Base-by-base conservation (phyloP, 2,113 vertebrate species). In the Chaetura pelagica region DNA sequence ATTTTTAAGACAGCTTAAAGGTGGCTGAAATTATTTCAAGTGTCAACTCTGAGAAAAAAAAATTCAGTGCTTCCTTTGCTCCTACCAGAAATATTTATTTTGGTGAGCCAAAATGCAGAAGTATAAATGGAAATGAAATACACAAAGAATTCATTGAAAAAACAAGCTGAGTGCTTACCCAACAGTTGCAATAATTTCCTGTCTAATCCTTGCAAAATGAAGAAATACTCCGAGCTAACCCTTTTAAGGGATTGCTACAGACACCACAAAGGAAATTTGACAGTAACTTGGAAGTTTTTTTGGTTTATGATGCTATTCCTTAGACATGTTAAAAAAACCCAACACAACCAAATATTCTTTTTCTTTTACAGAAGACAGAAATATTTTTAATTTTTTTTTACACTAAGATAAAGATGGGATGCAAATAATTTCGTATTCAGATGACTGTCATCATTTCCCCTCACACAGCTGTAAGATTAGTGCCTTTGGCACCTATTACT, bases 401-500 rank as follows among this genome's bases (percentile, higher is more conserved):
- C 58, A 42, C 29, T 78, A 82, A 44, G 87, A 93, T 78, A 93
- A 86, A 71, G 34, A 61, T 34, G 62, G 35, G 83, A 87, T 84
- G 64, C 72, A 72, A 95, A 87, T 90, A 85, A 89, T 94, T 96
- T 51, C 79, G 59, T 92, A 77, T 83, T 89, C 72, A 95, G 73
- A 68, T 81, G 75, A 67, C 30, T 88, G 35, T 79, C 0, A 18
- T 84, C 1, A 3, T 91, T 94, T 77, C 35, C 52, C 52, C 49
- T 71, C 76, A 18, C 64, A 61, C 69, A 90, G 73, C 81, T 90
- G 76, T 89, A 87, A 86, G 55, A 87, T 89, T 89, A 93, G 64
- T 67, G n/a, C 93, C 71, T 93, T 94, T 87, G 90, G 84, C 78
- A 91, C 83, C 64, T 77, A 67, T 89, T 96, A 69, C 91, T 96